These are phyloP conservation scores for Diadema setosum DNA, from an alignment of 35 echinoderm and acorn worm species.

Conservation along the genomic window DNA sequence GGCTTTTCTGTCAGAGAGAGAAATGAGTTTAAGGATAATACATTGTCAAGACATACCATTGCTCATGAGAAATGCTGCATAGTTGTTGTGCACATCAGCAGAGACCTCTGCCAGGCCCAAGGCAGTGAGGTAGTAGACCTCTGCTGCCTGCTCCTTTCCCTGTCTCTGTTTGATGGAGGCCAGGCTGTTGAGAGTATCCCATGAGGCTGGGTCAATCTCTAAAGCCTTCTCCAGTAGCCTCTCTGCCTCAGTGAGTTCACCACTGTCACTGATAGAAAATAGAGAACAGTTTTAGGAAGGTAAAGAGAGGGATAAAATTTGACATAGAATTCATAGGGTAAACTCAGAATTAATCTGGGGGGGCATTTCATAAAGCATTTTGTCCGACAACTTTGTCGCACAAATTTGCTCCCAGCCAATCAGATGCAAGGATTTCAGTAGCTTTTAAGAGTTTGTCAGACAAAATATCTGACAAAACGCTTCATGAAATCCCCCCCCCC, in stretches of 20 bases:
- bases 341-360: no score
- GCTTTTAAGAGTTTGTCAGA: no score
- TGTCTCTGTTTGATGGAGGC: conserved; percentile 10
- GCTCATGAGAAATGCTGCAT: conserved; percentile 30
- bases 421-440: no score
- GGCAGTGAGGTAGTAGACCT: conserved; percentile 13
- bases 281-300: neutral
- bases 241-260: neutral
- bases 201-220: neutral
- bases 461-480: no score
- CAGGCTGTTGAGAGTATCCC: conserved; percentile 22
- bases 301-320: no score
- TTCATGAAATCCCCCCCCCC: no score
- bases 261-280: neutral
- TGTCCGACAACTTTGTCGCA: no score
- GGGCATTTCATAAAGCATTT: no score
- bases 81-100: conserved; percentile 42
- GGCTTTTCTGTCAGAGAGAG: no score
- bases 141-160: conserved; percentile 19
- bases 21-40: no score
- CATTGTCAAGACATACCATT: neutral
- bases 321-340: no score
- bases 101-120: neutral
- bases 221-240: neutral
- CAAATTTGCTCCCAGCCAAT: no score